Conservation (phyloP, 1,140 invertebrate genomes). For the Oscheius sp. region DNA sequence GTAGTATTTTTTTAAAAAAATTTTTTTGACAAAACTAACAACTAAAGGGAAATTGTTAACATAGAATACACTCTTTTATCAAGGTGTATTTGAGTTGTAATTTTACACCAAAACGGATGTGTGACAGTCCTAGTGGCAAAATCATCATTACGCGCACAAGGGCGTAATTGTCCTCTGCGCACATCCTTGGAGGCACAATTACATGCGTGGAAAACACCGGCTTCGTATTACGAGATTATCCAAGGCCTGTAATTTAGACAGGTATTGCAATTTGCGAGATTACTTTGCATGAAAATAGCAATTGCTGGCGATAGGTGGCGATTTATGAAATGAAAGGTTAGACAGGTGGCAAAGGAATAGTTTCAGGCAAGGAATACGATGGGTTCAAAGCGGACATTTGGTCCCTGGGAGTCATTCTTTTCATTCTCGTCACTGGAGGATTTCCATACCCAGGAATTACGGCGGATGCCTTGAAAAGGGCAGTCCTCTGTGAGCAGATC, state of each 20-base stretch:
- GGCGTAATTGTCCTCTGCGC: no score
- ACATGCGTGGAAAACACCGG: no score
- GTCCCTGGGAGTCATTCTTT: conserved; percentile 88
- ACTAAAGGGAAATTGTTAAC: no score
- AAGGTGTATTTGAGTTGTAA: no score
- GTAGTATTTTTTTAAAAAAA: no score
- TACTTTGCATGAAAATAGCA: background rate
- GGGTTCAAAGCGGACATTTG: conserved; percentile 95
- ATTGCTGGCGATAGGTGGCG: background rate
- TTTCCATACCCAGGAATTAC: conserved; percentile 62
- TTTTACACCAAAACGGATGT: no score
- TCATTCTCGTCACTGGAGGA: conserved; percentile 80
- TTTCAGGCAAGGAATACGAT: conserved; percentile 81
- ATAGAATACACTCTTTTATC: no score
- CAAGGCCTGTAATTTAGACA: background rate
- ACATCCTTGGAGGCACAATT: no score
- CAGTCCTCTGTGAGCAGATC: conserved; percentile 55
- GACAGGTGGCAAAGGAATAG: background rate
- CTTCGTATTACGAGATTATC: no score
- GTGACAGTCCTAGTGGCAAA: no score
- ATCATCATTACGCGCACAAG: no score
- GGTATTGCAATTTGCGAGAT: background rate
- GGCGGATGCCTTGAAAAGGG: conserved; percentile 51
- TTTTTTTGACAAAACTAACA: no score
- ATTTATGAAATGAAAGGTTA: background rate